Base-by-base conservation (phyloP, 2,888 invertebrate species). In the Flabesymbios commensalis region DNA sequence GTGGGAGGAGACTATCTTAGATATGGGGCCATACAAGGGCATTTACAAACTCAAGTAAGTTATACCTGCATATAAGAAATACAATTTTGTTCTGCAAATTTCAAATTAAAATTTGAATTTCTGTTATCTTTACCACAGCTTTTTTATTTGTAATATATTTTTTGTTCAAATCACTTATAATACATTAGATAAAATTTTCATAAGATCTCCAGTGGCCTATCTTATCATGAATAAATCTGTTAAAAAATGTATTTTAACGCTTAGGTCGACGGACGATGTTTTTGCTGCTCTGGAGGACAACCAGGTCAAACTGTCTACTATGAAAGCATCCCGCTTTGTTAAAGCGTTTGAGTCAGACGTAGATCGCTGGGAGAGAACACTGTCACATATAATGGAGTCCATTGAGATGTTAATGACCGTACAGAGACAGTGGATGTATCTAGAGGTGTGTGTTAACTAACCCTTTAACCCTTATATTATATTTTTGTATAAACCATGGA, bases 271-370 rank as follows among this genome's bases (percentile, higher is more conserved):
- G 0, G 93, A 94, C 52, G 92, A 93, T 4, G 89, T 92, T 56
- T 88, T 88, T 76, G 88, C 89, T 84, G 87, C 87, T 51, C 83
- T 94, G 45, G 94, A 94, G 83, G 93, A 94, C 68, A 90, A 94
- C 78, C 89, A 91, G 84, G 88, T 92, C 28, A 89, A 90, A 73
- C 84, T 94, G 49, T 90, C 91, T 0, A 88, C 90, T 0, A 93
- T 94, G 91, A 94, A 94, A 80, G 89, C 92, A 0, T 93, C 93
- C 0, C 83, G 85, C 79, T 87, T 82, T 82, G 92, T 93, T 0
- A 91, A 92, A 76, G 92, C 93, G 0, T 94, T 94, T 78, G 88
- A 89, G 43, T 87, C 88, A 75, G 88, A 90, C 77, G 92, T 93
- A 0, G 91, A 93, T 76, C 88, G 88, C 76, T 93, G 93, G 93